phyloP scores from a whole-genome alignment of 2,113 vertebrate genomes.

The Coryphaenoides rupestris region DNA sequence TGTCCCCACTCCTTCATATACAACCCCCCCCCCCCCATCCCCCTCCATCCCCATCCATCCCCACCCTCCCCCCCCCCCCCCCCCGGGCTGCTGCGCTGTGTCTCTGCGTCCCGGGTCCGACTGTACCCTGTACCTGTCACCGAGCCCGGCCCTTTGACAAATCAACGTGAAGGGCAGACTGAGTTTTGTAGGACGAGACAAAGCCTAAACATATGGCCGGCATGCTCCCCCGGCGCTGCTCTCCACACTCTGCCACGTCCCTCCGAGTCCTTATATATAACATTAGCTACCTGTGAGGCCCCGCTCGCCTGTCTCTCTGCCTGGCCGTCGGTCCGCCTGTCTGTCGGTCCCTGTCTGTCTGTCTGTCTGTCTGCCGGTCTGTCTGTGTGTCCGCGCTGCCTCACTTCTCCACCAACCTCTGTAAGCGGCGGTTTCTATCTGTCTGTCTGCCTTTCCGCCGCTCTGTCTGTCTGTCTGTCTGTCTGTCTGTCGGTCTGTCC shows the following conservation, averaged over 20 bases:
- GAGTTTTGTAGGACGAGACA: conserved; percentile 97
- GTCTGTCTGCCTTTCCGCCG: not conserved
- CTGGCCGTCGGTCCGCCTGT: not conserved
- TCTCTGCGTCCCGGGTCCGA: conserved; percentile 53
- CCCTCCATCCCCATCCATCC: conserved; percentile 57
- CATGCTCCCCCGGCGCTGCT: conserved; percentile 84
- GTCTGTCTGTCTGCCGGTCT: not conserved
- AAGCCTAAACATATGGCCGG: conserved; percentile 93
- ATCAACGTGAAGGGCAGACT: conserved; percentile 94
- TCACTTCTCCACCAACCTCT: too few relatives aligned
- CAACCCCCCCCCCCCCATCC: not conserved
- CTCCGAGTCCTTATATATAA: conserved; percentile 57
- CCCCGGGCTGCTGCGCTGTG: conserved; percentile 35
- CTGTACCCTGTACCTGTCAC: conserved; percentile 76
- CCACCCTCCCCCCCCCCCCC: conserved; percentile 5
- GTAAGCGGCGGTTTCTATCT: too few relatives aligned
- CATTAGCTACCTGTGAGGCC: conserved; percentile 12
- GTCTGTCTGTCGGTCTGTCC: not conserved
- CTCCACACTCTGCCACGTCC: conserved; percentile 50
- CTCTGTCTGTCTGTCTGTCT: not conserved
- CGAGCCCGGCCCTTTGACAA: conserved; percentile 84
- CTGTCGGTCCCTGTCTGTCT: not conserved
- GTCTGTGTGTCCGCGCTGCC: not conserved
- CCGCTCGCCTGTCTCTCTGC: not conserved
- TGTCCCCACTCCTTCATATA: not conserved